Evolutionary conservation across 2,888 invertebrate species (phyloP).

Genomic region (Lucinisca nassula): DNA sequence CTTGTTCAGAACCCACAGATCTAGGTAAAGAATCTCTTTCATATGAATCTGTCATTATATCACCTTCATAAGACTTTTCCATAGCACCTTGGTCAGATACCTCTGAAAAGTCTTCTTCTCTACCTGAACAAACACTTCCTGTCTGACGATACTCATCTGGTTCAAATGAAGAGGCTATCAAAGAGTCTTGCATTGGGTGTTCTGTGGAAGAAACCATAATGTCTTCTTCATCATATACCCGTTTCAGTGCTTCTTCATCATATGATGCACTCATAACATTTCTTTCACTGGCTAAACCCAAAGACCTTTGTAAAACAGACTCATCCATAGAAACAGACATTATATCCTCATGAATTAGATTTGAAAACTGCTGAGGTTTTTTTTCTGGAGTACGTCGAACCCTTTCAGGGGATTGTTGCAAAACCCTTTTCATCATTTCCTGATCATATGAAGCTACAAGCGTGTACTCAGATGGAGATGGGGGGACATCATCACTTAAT

Average conservation of each 20-base stretch:
- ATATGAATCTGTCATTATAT: constrained; percentile 68
- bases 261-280: constrained; percentile 70
- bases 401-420: constrained; percentile 65
- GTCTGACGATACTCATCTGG: constrained; percentile 62
- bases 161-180: constrained; percentile 66
- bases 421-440: constrained; percentile 77
- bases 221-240: constrained; percentile 69
- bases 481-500: constrained; percentile 80
- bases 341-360: constrained; percentile 45
- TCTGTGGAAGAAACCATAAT: constrained; percentile 68
- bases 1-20: constrained; percentile 52
- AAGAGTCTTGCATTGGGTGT: constrained; percentile 68
- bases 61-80: constrained; percentile 60
- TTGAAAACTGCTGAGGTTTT: constrained; percentile 37
- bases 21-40: constrained; percentile 64
- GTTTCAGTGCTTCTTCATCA: constrained; percentile 68
- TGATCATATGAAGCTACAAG: constrained; percentile 84
- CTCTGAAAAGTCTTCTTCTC: constrained; percentile 65
- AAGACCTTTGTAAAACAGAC: constrained; percentile 51
- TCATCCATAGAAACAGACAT: constrained; percentile 70
- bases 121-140: constrained; percentile 64
- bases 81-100: constrained; percentile 64
- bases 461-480: constrained; percentile 86
- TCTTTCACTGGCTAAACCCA: constrained; percentile 41
- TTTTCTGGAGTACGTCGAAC: constrained; percentile 55